Evolutionary conservation across 2,888 invertebrate species (phyloP), one percentile per base, ranked within the genome.

Genomic region (Zootermopsis nevadensis): DNA sequence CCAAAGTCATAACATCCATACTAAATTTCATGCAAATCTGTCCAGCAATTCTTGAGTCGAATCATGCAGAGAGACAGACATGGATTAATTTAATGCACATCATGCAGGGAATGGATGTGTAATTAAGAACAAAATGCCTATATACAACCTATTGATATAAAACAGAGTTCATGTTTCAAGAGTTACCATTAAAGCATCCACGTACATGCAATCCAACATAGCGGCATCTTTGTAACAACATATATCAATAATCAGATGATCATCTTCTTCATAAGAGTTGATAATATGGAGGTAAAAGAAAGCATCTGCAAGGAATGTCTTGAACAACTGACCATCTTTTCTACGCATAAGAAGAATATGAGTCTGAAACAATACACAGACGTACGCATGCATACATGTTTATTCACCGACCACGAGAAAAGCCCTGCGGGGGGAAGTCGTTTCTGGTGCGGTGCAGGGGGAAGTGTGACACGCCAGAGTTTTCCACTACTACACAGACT

Each of bases 281-380:
- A 97, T 95, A 72, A 96, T 94, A 88, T 97, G 97, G 1, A 97
- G 90, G 87, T 93, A 97, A 89, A 97, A 97, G 86, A 97, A 93
- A 0, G 95, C 90, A 82, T 95, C 94, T 0, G 94, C 90, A 69
- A 91, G 89, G 87, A 93, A 94, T 33, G 91, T 92, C 80, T 90
- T 89, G 8, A 89, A 88, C 10, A 92, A 79, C 86, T 91, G 89
- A 0, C 95, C 95, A 0, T 92, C 92, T 76, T 90, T 88, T 1
- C 93, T 91, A 80, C 92, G 92, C 33, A 95, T 88, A 0, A 95
- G 89, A 85, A 94, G 92, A 86, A 95, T 92, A 77, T 93, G 89
- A 0, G 94, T 94, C 91, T 93, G 89, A 19, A 89, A 89, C 81
- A 82, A 84, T 33, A 69, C 7, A 30, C 6, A 69, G 19, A 27